Evolutionary conservation across 2,888 invertebrate species (phyloP), one percentile per base, ranked within the genome.

Genomic region (Tuta absoluta): DNA sequence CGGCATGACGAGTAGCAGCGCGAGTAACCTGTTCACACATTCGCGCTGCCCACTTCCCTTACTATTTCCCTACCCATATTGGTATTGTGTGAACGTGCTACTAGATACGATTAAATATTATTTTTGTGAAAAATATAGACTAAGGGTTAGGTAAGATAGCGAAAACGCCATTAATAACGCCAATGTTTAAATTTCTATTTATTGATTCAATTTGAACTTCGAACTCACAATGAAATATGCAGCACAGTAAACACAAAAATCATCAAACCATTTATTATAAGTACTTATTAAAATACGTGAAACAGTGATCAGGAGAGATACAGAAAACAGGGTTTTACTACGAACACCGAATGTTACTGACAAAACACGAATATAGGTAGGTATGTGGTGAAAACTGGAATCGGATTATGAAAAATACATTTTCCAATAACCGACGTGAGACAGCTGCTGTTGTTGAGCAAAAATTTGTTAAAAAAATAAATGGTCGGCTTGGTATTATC

Each of bases 131-230:
- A 28, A 5, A 14, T 28, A 56, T n/a, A 28, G 56, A n/a, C 19
- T 21, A 38, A 14, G 57, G 57, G 19, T n/a, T 2, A 4, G n/a
- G 19, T 12, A 61, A 4, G n/a, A 12, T 12, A 61, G 66, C 67
- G 56, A 10, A 21, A 56, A 60, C 60, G 79, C 86, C 76, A 88
- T 75, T 89, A 83, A 91, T 14, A 91, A 89, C 84, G 83, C 85
- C 72, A 82, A 86, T 89, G 72, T 80, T 87, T 86, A 82, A 80
- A 85, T 89, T 82, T 87, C 91, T 91, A 91, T 91, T 91, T 91
- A 91, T 91, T 91, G 89, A 91, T 90, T 91, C 90, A 91, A 90
- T 91, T 91, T 91, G 91, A 91, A 91, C 91, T 90, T 91, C 82
- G 87, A 91, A 91, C 90, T 91, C 90, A 91, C 91, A 91, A 89